These are phyloP conservation scores for Dendropsophus ebraccatus DNA, from an alignment of 2,113 vertebrate species.

Conservation along the genomic window DNA sequence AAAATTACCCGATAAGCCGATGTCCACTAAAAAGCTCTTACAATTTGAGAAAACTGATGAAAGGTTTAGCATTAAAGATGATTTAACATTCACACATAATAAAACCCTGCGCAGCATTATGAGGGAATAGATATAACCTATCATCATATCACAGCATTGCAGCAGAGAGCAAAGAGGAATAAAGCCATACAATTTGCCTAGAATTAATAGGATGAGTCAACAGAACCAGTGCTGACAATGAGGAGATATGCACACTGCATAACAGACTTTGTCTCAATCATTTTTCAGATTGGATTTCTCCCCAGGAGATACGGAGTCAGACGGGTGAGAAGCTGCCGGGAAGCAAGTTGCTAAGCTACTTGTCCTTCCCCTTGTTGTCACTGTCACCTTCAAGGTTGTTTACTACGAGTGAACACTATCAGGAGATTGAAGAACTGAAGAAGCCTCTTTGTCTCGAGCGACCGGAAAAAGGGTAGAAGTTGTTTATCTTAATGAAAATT, in stretches of 20 bases:
- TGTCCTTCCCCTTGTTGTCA: conserved; percentile 50
- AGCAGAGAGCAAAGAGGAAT: conserved; percentile 41
- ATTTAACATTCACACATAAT: conserved; percentile 14
- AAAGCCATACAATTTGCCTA: conserved; percentile 29
- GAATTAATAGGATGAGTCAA: conserved; percentile 55
- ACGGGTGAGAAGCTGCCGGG: conserved; percentile 10
- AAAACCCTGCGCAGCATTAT: neutral
- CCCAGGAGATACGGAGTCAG: conserved; percentile 50
- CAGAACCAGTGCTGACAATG: conserved; percentile 52
- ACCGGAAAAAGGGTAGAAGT: neutral
- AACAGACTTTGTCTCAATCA: conserved; percentile 47
- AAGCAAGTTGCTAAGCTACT: conserved; percentile 55
- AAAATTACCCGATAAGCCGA: neutral
- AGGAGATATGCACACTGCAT: conserved; percentile 46
- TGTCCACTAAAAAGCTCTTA: neutral
- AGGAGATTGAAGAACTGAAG: conserved; percentile 39
- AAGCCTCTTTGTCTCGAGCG: neutral
- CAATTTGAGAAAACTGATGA: neutral
- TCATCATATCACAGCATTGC: conserved; percentile 1
- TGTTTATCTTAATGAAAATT: conserved; percentile 38
- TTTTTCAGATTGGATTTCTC: conserved; percentile 59
- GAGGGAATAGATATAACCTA: neutral
- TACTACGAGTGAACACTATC: neutral
- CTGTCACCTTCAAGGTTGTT: conserved; percentile 54
- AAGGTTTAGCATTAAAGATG: neutral